phyloP scores from a whole-genome alignment of 2,888 invertebrate species.

The Spisula solida region DNA sequence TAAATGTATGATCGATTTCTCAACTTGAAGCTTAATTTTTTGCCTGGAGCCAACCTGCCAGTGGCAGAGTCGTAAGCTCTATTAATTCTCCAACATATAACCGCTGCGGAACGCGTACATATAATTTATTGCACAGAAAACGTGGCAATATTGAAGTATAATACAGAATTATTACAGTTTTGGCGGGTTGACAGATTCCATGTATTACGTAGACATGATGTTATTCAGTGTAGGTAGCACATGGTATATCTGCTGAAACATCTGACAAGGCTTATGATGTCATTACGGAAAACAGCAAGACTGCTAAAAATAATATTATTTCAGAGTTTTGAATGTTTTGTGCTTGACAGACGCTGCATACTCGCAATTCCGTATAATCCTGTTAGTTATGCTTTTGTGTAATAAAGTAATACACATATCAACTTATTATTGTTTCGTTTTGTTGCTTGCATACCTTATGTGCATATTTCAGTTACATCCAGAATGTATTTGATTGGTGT shows the following conservation, averaged over 20 bases:
- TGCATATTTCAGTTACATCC: too few species aligned
- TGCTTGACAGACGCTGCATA: neutral
- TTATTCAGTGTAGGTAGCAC: neutral
- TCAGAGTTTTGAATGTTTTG: neutral
- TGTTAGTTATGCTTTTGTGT: too few species aligned
- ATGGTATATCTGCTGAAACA: neutral
- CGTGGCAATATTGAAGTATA: neutral
- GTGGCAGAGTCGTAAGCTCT: neutral
- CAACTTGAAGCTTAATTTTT: neutral
- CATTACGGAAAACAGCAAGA: constrained; percentile 16
- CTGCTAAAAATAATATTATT: constrained; percentile 13
- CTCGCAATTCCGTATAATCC: too few species aligned
- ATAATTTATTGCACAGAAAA: constrained; percentile 7
- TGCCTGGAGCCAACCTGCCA: neutral
- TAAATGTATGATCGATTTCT: neutral
- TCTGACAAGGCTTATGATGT: neutral
- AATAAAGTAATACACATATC: too few species aligned
- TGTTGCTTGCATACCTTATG: too few species aligned
- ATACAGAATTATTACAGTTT: constrained; percentile 15
- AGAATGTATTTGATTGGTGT: too few species aligned
- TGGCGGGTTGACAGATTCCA: constrained; percentile 6
- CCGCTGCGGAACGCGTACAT: neutral
- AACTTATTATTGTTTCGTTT: too few species aligned
- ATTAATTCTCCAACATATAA: neutral
- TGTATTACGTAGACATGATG: neutral